Evolutionary conservation across 2,888 invertebrate genomes (phyloP), one percentile per base, ranked within the genome.

Genomic region (Zaprionus bogoriensis): DNA sequence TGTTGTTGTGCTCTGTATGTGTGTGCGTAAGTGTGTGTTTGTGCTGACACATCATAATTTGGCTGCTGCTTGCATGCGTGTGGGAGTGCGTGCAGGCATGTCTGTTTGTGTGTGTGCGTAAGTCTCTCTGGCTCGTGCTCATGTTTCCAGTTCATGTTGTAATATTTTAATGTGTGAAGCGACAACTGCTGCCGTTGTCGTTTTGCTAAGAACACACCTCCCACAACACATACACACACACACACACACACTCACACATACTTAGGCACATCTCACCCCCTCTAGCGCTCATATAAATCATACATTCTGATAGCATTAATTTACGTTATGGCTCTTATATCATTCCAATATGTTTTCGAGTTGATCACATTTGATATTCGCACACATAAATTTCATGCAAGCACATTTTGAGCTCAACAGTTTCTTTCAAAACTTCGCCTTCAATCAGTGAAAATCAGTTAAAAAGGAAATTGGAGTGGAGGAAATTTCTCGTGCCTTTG

Each of bases 141-240:
- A 51, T 84, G 78, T 84, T 78, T 71, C 82, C 85, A 79, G 82
- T 77, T 84, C 85, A 84, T 79, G 78, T 79, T 84, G 85, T 84
- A 81, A 79, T 84, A 79, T 79, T 84, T 84, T 81, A 79, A 84
- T 84, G 79, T 81, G 85, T 68, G 78, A 84, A 81, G 78, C 85
- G 85, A 81, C 79, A 79, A 79, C 85, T 84, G 79, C 85, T 84
- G 85, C 75, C 72, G 75, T 71, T 79, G 78, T 78, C 78, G 84
- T 84, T 84, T 72, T 75, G 46, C 61, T 41, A 65, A 22, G 65
- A 54, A 65, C 32, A 46, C 58, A 53, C 47, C 69, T 50, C 44
- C 55, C 30, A 19, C 5, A 48, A 39, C 53, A 23, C 6, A 14
- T 27, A 10, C 32, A 19, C 42, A 39, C 30, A 17, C 3, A 14